Evolutionary conservation across 2,797 vertebrate genomes (phyloP), one percentile per base, ranked within the genome.

Genomic region (Meda fulgida): DNA sequence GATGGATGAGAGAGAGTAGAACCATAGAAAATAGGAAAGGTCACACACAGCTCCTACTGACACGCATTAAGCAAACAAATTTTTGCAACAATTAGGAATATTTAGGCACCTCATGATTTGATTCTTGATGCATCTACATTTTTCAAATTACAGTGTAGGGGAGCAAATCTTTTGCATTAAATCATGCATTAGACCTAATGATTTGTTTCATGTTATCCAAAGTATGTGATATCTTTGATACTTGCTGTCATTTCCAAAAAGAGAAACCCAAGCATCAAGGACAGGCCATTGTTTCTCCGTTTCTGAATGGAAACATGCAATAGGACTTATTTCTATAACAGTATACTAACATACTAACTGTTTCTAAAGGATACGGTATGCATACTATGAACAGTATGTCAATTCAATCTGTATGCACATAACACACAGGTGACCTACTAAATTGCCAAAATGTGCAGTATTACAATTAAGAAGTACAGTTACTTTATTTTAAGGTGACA

Each of bases 1-100:
- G 53, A 66, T 36, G n/a, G 43, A 73, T 83, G 58, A 75, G 70
- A 53, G 48, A 84, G 48, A 84, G 34, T 13, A 23, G 21, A 14
- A 70, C 29, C 29, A 6, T 2, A 80, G 31, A 4, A 78, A 43
- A 78, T 29, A 26, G 58, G n/a, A 63, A 29, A 77, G 11, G 31
- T 77, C 31, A 58, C 53, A 38, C 13, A 26, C 4, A 10, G 53
- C 34, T 26, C 13, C 55, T 60, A 26, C 23, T 58, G 2, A 31
- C 36, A 21, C 38, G 77, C 38, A 46, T 21, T 46, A 29, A 11
- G 18, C 26, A 46, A 78, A 46, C 18, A 65, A 65, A 65, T 46
- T 26, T 13, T 65, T 43, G 38, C 14, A 77, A 65, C 18, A 46
- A 46, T 78, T 46, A 46, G 9, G 14, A 77, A 60, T 36, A 60